phyloP scores from a whole-genome alignment of 2,888 invertebrate genomes.

The Troides aeacus region DNA sequence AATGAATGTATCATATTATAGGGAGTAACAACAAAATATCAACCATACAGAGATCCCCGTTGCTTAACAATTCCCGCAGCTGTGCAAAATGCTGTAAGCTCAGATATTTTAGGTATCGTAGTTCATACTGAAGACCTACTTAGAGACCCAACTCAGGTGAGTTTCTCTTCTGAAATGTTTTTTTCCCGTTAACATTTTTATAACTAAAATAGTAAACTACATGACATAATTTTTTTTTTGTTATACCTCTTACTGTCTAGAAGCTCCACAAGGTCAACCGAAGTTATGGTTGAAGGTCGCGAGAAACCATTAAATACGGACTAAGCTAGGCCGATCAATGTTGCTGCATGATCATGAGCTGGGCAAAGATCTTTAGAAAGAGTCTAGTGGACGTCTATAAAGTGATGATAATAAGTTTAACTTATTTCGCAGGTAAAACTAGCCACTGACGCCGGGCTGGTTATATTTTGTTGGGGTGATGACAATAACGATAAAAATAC shows the following conservation, averaged over 20 bases:
- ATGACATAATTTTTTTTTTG: no score
- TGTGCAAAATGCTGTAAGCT: constrained; percentile 88
- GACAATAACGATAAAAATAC: constrained; percentile 94
- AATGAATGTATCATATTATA: constrained; percentile 33
- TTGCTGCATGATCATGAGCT: no score
- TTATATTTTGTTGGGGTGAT: constrained; percentile 98
- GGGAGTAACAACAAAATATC: constrained; percentile 81
- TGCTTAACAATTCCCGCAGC: constrained; percentile 90
- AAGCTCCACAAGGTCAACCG: no score
- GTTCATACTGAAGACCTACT: constrained; percentile 96
- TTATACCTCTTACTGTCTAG: no score
- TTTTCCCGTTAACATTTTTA: no score
- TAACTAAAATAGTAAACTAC: no score
- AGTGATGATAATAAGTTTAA: no score
- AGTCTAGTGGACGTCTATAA: no score
- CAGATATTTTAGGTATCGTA: constrained; percentile 92
- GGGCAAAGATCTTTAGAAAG: no score
- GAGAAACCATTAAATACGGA: no score
- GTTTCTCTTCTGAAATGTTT: background rate
- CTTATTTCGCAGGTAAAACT: constrained; percentile 82
- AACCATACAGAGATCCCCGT: constrained; percentile 90
- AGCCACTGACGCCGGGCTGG: constrained; percentile 89
- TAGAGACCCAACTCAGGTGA: constrained; percentile 88
- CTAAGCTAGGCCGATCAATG: no score
- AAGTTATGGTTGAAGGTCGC: no score